Percentiles rank a stretch among this genome's conserved stretches.
phyloP scores from a whole-genome alignment of 1,140 invertebrate genomes.

The Bombus affinis region DNA sequence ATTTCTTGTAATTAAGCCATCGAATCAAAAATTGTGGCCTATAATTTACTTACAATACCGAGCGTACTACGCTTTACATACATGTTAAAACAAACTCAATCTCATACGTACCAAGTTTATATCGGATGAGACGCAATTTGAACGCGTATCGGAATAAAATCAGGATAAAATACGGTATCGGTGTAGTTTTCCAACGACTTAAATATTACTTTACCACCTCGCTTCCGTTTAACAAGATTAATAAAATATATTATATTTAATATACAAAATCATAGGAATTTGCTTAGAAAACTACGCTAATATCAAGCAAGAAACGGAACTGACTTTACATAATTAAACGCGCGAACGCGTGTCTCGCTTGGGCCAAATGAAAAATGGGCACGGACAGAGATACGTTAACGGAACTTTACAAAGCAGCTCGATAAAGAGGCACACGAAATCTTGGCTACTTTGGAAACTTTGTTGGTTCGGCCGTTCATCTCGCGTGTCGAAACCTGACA shows the following conservation, averaged over 20 bases:
- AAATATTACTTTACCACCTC: too few species aligned
- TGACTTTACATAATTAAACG: neutral
- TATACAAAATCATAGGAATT: neutral
- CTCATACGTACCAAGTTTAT: too few species aligned
- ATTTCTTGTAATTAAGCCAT: too few species aligned
- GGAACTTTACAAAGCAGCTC: neutral
- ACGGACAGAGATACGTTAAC: neutral
- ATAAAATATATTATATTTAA: neutral
- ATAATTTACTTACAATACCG: too few species aligned
- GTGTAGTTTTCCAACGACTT: too few species aligned
- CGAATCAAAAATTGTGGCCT: too few species aligned
- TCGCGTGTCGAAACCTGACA: constrained; percentile 64
- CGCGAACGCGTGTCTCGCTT: neutral
- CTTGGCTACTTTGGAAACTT: constrained; percentile 63
- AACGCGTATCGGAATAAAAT: too few species aligned
- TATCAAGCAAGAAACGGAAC: neutral
- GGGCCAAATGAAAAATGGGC: neutral
- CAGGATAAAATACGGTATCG: too few species aligned
- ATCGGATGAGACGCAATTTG: too few species aligned
- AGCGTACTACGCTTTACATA: too few species aligned
- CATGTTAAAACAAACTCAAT: too few species aligned
- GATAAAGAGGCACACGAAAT: constrained; percentile 49
- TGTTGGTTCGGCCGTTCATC: constrained; percentile 63
- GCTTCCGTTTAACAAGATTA: too few species aligned
- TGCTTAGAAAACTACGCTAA: fast-evolving